phyloP scores from a whole-genome alignment of 2,888 invertebrate species.

The Chaetogeoica ovagalla region DNA sequence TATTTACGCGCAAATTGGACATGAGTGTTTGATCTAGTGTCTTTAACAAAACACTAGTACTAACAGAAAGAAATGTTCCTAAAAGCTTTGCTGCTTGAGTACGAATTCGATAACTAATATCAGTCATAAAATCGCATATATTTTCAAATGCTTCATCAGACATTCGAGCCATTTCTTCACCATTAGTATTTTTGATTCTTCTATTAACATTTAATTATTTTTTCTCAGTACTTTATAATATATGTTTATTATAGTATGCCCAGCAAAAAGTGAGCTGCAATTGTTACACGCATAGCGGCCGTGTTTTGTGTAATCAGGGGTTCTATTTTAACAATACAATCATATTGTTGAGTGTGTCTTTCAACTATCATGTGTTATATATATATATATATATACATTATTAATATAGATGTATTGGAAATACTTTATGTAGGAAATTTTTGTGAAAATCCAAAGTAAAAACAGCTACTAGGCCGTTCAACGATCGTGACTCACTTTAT shows the following conservation, averaged over 20 bases:
- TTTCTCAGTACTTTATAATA: conserved; percentile 24
- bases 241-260: too few species aligned
- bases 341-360: too few species aligned
- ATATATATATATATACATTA: too few species aligned
- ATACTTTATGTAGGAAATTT: too few species aligned
- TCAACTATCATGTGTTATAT: too few species aligned
- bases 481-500: too few species aligned
- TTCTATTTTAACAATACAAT: too few species aligned
- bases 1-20: conserved; percentile 83
- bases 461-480: too few species aligned
- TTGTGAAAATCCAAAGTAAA: too few species aligned
- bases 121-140: conserved; percentile 90
- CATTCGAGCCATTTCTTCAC: conserved; percentile 80
- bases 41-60: conserved; percentile 87
- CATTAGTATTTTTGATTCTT: conserved; percentile 49
- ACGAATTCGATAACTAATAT: conserved; percentile 85
- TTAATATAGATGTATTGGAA: neutral
- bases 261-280: too few species aligned
- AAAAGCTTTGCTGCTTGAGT: conserved; percentile 82
- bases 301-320: too few species aligned
- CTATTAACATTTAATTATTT: conserved; percentile 21
- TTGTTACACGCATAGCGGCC: too few species aligned
- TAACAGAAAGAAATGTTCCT: conserved; percentile 84
- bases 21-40: conserved; percentile 97
- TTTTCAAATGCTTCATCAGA: conserved; percentile 96